Percentiles rank a stretch among this genome's conserved stretches.
phyloP scores from a whole-genome alignment of 2,888 invertebrate species.

The Pseudolycoriella hygida region DNA sequence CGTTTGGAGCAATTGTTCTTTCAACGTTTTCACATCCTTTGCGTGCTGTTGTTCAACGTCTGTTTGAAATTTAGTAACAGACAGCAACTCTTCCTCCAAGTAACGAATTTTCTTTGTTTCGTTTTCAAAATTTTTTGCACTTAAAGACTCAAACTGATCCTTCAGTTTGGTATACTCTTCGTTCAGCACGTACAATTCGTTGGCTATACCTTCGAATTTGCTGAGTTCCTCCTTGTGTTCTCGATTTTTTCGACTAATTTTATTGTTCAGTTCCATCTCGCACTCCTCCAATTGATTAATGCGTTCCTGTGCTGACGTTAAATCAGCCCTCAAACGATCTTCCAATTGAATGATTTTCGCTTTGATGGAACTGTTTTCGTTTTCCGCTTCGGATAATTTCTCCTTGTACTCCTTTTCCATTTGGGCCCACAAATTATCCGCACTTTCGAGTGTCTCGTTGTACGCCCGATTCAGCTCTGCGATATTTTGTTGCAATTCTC shows the following conservation, averaged over 20 bases:
- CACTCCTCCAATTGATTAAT: slow-evolving; percentile 39
- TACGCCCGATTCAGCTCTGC: slow-evolving; percentile 46
- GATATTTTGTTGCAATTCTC: slow-evolving; percentile 22
- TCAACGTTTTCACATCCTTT: slow-evolving; percentile 33
- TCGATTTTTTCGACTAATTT: slow-evolving; percentile 35
- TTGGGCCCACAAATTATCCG: slow-evolving; percentile 53
- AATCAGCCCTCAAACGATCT: slow-evolving; percentile 31
- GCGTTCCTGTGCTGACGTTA: slow-evolving; percentile 33
- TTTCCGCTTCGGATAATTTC: slow-evolving; percentile 34
- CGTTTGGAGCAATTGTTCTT: slow-evolving; percentile 33
- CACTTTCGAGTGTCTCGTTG: slow-evolving; percentile 49
- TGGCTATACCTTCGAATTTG: slow-evolving; percentile 31
- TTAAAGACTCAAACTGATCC: slow-evolving; percentile 28
- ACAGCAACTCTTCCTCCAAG: slow-evolving; percentile 32
- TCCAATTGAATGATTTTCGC: slow-evolving; percentile 38
- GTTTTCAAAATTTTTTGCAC: slow-evolving; percentile 20
- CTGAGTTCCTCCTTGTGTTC: slow-evolving; percentile 33
- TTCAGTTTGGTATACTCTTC: slow-evolving; percentile 34
- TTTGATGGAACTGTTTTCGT: slow-evolving; percentile 31
- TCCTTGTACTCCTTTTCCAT: slow-evolving; percentile 45
- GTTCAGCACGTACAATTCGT: slow-evolving; percentile 31
- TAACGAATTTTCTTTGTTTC: slow-evolving; percentile 26
- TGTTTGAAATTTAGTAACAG: slow-evolving; percentile 30
- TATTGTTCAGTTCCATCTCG: slow-evolving; percentile 35
- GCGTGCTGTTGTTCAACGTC: slow-evolving; percentile 31